Evolutionary conservation across 2,888 invertebrate species (phyloP).

Genomic region (Stictocephala bisonia): DNA sequence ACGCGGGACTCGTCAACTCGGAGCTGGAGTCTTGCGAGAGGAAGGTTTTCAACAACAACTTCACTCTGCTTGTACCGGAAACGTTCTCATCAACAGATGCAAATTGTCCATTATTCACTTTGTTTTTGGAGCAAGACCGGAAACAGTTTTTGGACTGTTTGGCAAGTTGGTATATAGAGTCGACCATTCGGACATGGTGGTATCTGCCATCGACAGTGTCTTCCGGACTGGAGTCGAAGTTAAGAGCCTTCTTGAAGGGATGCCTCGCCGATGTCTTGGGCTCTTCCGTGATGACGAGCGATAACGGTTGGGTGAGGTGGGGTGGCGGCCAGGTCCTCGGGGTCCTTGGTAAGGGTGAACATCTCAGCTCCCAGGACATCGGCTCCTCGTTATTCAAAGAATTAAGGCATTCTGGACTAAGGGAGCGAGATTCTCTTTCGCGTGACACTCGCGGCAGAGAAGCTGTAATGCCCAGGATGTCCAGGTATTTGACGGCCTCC

Average conservation of each 20-base stretch:
- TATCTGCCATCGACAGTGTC: not conserved
- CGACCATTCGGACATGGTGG: conserved; percentile 66
- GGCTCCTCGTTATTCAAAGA: conserved; percentile 11
- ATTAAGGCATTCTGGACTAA: conserved; percentile 51
- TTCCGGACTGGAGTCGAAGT: conserved; percentile 11
- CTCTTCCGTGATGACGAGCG: conserved; percentile 30
- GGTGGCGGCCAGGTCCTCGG: conserved; percentile 13
- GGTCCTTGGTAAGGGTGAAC: not conserved
- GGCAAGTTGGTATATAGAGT: not conserved
- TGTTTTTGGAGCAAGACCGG: not conserved
- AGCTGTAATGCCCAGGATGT: conserved; percentile 74
- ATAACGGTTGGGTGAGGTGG: conserved; percentile 30
- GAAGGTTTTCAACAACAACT: conserved; percentile 19
- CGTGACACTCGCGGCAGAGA: conserved; percentile 27
- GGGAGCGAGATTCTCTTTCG: conserved; percentile 43
- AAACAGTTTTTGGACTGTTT: conserved; percentile 11
- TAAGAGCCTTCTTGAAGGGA: conserved; percentile 7
- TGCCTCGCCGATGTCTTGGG: not conserved
- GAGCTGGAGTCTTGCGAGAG: not conserved
- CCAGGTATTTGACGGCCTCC: conserved; percentile 71
- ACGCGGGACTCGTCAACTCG: not conserved
- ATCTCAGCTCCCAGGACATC: conserved; percentile 21
- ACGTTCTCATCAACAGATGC: not conserved
- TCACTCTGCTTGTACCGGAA: not conserved
- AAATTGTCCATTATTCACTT: not conserved